Evolutionary conservation across 2,888 invertebrate genomes (phyloP), one percentile per base, ranked within the genome.

Genomic region (Hylaea fasciaria): DNA sequence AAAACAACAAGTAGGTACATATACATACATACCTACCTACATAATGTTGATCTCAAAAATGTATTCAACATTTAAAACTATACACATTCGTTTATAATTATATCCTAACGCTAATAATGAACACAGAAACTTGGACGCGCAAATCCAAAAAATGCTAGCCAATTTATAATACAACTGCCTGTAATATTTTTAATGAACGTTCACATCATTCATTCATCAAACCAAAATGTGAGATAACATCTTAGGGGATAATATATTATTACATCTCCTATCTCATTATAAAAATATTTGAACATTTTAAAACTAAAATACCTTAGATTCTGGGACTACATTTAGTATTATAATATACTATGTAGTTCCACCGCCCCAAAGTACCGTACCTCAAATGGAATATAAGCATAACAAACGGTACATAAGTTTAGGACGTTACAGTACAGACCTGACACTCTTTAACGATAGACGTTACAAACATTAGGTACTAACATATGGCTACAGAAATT

Each of bases 71-170:
- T 63, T 62, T 63, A 68, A 70, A 69, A 72, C 72, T 60, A 74
- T 64, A 11, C 22, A 73, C 69, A 69, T 74, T 43, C 17, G 44
- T 67, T 73, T 76, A 64, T 69, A 71, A 67, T 73, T 76, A 64
- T 69, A 71, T 57, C 72, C 81, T 86, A 85, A 72, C 59, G 68
- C 82, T 85, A 86, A 74, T 74, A 76, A 82, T 89, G 89, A 90
- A 91, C 89, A 90, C 88, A 89, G 81, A 78, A 81, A 71, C 81
- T 83, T 82, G 87, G 87, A 86, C 81, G 73, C 69, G 73, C 76
- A 76, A 77, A 82, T 85, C 83, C 81, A 86, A 85, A 82, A 79
- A 76, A 77, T 83, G 77, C 79, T 81, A 81, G 76, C 79, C 76
- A 78, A 66, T 57, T 60, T 43, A 46, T 54, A 22, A 22, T 22